These are phyloP conservation scores for Coleophora flavipennella DNA, from an alignment of 2,888 invertebrate genomes.

Conservation along the genomic window DNA sequence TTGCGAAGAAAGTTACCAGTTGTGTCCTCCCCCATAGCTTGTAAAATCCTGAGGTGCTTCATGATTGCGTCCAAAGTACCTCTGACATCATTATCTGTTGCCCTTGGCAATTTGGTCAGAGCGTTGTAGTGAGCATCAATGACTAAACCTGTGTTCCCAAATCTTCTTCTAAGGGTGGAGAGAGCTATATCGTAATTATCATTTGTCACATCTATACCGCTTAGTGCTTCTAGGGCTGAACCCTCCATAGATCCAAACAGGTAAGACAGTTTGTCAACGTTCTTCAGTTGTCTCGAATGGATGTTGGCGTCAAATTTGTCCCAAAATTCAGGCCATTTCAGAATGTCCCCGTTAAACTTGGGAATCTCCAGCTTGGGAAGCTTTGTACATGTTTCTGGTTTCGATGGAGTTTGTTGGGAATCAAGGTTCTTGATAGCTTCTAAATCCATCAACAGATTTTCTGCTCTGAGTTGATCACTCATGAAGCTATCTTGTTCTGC, in stretches of 20 bases:
- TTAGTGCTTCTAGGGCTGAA: constrained; percentile 11
- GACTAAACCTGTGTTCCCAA: constrained; percentile 7
- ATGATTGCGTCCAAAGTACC: too few relatives aligned
- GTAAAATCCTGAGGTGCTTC: too few relatives aligned
- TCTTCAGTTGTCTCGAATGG: constrained; percentile 7
- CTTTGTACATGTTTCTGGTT: not conserved
- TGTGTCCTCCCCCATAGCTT: too few relatives aligned
- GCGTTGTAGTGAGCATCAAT: constrained; percentile 10
- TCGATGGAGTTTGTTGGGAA: too few relatives aligned
- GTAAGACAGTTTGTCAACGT: constrained; percentile 19
- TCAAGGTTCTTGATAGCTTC: too few relatives aligned
- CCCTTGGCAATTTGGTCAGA: not conserved
- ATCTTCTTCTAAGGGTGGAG: constrained; percentile 11
- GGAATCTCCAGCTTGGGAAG: constrained; percentile 9
- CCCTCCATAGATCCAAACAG: constrained; percentile 14
- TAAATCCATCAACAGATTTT: too few relatives aligned
- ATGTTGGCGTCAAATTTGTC: constrained; percentile 7
- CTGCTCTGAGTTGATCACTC: too few relatives aligned
- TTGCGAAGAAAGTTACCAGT: too few relatives aligned
- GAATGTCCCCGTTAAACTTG: constrained; percentile 16
- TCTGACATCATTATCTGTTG: too few relatives aligned
- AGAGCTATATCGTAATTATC: constrained; percentile 15
- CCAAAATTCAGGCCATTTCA: constrained; percentile 18
- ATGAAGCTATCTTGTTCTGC: too few relatives aligned
- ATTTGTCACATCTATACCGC: constrained; percentile 15